phyloP scores from a whole-genome alignment of 2,113 vertebrate species.

The Mus spicilegus region DNA sequence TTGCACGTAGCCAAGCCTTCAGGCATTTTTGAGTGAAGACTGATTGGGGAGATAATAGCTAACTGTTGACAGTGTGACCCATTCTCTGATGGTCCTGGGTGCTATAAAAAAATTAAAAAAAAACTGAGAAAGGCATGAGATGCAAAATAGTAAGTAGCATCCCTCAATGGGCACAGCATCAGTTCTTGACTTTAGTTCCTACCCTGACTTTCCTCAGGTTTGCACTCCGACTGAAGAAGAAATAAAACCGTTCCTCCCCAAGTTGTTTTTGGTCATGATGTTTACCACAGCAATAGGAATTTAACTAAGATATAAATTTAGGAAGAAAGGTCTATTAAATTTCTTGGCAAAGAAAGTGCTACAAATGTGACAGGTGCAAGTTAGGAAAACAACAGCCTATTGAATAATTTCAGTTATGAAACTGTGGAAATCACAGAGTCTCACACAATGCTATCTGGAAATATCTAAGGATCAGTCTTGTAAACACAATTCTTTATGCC shows the following conservation, averaged over 20 bases:
- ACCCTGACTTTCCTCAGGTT: background rate
- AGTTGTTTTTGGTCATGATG: background rate
- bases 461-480: background rate
- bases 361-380: background rate
- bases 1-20: background rate
- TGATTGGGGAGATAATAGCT: no score
- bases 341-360: background rate
- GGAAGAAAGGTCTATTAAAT: background rate
- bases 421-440: background rate
- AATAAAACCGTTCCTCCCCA: background rate
- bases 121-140: background rate
- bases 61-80: background rate
- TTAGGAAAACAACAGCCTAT: background rate
- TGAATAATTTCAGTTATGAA: background rate
- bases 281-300: background rate
- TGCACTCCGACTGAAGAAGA: background rate
- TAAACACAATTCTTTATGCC: background rate
- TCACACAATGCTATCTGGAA: rapidly evolving
- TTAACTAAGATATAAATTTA: background rate
- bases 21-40: background rate
- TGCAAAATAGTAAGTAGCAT: background rate
- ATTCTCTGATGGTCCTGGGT: background rate
- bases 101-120: background rate
- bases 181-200: background rate
- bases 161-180: background rate